Evolutionary conservation across 2,888 invertebrate genomes (phyloP), one percentile per base, ranked within the genome.

Genomic region (Parochlus steinenii): DNA sequence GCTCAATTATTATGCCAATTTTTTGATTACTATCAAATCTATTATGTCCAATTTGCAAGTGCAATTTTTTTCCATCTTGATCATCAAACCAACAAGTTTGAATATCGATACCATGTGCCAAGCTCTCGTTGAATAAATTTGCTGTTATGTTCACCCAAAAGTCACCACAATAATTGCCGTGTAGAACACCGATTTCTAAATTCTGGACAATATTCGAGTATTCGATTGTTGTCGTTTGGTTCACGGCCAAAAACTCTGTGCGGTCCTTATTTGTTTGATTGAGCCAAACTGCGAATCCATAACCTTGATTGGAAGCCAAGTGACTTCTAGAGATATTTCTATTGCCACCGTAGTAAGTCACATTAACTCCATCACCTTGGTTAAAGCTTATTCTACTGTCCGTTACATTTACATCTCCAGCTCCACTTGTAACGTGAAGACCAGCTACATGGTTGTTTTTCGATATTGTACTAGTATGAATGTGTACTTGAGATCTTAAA

Each of bases 321-420:
- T 74, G 76, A 28, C 86, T 81, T 45, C 75, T 67, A 8, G 95
- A 93, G 40, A 98, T 69, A 49, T 97, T 92, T 42, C 89, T 69
- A 46, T 80, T 81, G 2, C 98, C 98, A 1, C 98, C 97, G 3
- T 85, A 81, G 40, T 87, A 87, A 0, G 93, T 92, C 8, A 98
- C 77, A 54, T 98, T 98, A 7, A 98, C 68, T 1, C 97, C 98
- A 49, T 90, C 90, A 2, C 90, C 92, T 50, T 76, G 71, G 54
- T 98, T 98, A 46, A 85, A 80, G 12, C 81, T 79, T 44, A 98
- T 78, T 47, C 77, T 68, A 43, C 89, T 87, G 46, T 81, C 75
- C 14, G 95, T 93, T 3, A 98, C 68, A 54, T 95, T 92, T 0
- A 98, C 71, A 54, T 95, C 92, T 2, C 90, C 90, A 0, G 83